Base-by-base conservation (phyloP, 2,888 invertebrate species). In the Yponomeuta plumbellus region DNA sequence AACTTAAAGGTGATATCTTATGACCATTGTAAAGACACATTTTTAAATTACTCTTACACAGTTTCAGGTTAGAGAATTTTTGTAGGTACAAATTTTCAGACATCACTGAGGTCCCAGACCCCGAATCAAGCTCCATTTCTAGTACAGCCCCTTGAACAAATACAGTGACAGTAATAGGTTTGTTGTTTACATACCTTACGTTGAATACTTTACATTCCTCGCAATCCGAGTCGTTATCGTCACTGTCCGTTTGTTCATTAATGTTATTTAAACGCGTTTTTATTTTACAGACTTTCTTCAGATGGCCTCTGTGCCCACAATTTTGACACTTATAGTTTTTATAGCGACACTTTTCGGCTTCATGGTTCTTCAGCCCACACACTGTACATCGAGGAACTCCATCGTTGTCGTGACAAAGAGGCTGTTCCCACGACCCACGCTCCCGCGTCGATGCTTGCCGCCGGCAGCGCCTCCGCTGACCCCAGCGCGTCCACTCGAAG, bases 11-110 rank as follows among this genome's bases (percentile, higher is more conserved):
- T 1, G 68, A 59, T 22, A 74, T 72, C 70, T 71, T 72, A 67
- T 73, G 72, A 20, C 73, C 72, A n/a, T 71, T 68, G 63, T 73
- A 72, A 1, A 73, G 66, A 66, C 73, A 74, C 68, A 73, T 71
- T 68, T 67, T 73, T 21, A 71, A 52, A n/a, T n/a, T n/a, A n/a
- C n/a, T n/a, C n/a, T n/a, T n/a, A n/a, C n/a, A n/a, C n/a, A n/a
- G n/a, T n/a, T 40, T 66, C 23, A 62, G 69, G 66, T 20, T 66
- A 44, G 34, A 23, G 21, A 58, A 71, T 56, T 20, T 23, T 40
- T 11, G 62, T 64, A 21, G 66, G 65, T 68, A 71, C 3, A 70
- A 66, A 6, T 61, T 65, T 21, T 73, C 66, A 6, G 69, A 71
- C 40, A 71, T 73, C 0, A 73, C 71, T 22, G 61, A 66, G 20